Conservation (phyloP, 2,888 invertebrate species). For the Xanthia icteritia region DNA sequence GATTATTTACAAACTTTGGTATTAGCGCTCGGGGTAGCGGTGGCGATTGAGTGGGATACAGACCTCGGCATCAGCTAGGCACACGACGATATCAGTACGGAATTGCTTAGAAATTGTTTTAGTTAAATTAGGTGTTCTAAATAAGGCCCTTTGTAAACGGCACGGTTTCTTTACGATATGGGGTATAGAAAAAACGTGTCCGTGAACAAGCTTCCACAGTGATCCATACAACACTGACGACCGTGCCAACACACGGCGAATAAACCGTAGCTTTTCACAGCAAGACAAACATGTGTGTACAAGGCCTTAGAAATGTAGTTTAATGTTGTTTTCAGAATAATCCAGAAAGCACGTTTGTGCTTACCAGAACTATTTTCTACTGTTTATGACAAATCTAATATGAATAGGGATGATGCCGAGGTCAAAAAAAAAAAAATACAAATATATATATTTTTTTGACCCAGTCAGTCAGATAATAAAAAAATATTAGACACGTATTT, state of each 20-base stretch:
- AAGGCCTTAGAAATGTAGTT: not conserved
- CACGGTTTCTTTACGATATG: no score
- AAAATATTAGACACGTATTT: no score
- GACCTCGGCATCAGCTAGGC: not conserved
- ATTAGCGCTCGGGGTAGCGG: not conserved
- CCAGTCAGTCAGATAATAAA: no score
- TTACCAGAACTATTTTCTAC: not conserved
- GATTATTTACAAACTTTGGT: slow-evolving; percentile 35
- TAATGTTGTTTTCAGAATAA: not conserved
- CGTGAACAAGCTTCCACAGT: no score
- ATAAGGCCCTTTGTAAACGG: no score
- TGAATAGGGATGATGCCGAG: no score
- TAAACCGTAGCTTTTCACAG: no score
- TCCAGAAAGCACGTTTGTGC: not conserved
- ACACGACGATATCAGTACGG: not conserved
- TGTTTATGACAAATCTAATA: not conserved
- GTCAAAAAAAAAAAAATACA: no score
- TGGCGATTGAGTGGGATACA: not conserved
- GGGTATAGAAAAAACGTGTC: not conserved
- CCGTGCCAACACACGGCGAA: no score
- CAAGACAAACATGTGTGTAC: no score
- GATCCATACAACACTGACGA: no score
- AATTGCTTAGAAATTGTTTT: not conserved
- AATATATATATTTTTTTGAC: no score
- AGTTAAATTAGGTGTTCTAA: not conserved